A percentile compares a stretch with the other conserved stretches of the same genome.
Conservation (phyloP, 2,797 vertebrate genomes). For the Phrynocephalus guinanensis region DNA sequence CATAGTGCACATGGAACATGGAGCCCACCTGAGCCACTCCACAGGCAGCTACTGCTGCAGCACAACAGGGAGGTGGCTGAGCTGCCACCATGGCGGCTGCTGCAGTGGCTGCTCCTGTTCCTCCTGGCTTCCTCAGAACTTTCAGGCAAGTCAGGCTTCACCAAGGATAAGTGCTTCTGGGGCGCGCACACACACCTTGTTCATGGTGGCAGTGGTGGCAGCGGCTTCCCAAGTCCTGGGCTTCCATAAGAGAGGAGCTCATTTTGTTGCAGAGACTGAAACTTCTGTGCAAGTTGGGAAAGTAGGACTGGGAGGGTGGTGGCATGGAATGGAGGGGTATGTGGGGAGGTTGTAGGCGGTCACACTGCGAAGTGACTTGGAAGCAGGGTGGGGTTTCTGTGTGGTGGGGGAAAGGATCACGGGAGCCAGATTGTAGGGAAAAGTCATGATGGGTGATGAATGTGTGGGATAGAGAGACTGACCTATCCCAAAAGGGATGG, state of each 20-base stretch:
- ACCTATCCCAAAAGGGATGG: neutral
- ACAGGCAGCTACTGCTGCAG: constrained; percentile 68
- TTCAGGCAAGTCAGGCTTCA: constrained; percentile 53
- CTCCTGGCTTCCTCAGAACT: constrained; percentile 61
- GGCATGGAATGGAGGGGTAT: neutral
- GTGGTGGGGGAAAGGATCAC: neutral
- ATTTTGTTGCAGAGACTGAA: constrained; percentile 16
- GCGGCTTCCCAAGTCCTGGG: neutral
- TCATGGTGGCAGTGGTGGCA: neutral
- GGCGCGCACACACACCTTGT: too few species aligned
- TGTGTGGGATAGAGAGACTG: neutral
- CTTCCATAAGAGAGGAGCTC: neutral
- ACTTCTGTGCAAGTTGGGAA: constrained; percentile 20
- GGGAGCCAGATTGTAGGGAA: neutral
- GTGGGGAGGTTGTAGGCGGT: neutral
- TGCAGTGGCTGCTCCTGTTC: constrained; percentile 57
- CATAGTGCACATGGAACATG: constrained; percentile 67
- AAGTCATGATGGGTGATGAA: constrained; percentile 16
- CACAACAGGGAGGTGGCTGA: constrained; percentile 71
- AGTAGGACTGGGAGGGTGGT: neutral
- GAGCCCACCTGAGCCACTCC: constrained; percentile 69
- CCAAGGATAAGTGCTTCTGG: constrained; percentile 53
- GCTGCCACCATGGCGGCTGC: constrained; percentile 42
- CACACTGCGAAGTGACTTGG: neutral
- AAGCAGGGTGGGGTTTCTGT: too few species aligned